Conservation (phyloP, 2,113 vertebrate species). For the Emberiza fucata region DNA sequence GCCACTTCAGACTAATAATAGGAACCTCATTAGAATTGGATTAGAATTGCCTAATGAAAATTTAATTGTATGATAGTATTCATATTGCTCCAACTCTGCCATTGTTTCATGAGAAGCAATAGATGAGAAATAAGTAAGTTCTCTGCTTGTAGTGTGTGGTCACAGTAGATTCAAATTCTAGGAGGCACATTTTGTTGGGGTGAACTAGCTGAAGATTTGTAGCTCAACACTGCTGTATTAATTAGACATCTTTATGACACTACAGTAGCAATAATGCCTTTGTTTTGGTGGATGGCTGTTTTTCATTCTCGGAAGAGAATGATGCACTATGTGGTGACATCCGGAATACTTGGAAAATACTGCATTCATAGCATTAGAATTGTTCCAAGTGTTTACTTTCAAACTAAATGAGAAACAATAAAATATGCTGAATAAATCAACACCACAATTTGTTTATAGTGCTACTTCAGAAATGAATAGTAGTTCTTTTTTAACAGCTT, state of each 20-base stretch:
- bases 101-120: background rate
- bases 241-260: background rate
- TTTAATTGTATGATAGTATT: background rate
- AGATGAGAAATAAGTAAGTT: background rate
- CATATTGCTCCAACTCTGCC: background rate
- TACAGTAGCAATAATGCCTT: background rate
- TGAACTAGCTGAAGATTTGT: background rate
- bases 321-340: slow-evolving; percentile 8
- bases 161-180: background rate
- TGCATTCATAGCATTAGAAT: background rate
- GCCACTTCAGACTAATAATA: background rate
- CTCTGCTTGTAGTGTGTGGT: background rate
- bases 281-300: slow-evolving; percentile 10
- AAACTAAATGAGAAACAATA: slow-evolving; percentile 7
- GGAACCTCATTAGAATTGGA: background rate
- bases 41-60: slow-evolving; percentile 8
- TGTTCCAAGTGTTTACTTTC: slow-evolving; percentile 47
- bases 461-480: background rate
- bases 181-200: background rate
- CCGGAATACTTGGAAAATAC: slow-evolving; percentile 2
- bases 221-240: background rate
- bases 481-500: background rate
- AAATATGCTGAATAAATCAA: background rate
- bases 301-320: background rate
- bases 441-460: slow-evolving; percentile 1